Evolutionary conservation across 2,888 invertebrate species (phyloP), one percentile per base, ranked within the genome.

Genomic region (Strigamia maritima): DNA sequence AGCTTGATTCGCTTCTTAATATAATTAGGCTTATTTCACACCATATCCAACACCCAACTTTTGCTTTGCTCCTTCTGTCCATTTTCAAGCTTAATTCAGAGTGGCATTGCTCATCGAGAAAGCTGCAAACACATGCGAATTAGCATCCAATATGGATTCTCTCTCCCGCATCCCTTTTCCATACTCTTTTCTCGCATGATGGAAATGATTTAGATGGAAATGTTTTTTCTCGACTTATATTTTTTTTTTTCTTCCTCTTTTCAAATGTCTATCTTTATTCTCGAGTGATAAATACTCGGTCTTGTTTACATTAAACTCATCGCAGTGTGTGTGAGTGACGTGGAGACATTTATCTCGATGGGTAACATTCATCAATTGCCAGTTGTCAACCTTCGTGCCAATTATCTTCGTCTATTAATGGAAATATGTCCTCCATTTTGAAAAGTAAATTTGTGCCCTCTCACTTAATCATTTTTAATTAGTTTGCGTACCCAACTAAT

Each of bases 391-490:
- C 28, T 70, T 70, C 26, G 1, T 28, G 70, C 28, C 70, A 70
- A 70, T 70, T 70, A 70, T 70, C 70, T 70, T 8, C 54, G 22
- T 7, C 70, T 70, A 70, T 70, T 70, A 70, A 70, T 70, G 70
- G 70, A 70, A 70, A 70, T 70, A 70, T 70, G 70, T 70, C 70
- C 70, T 70, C 70, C 70, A 70, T 70, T 28, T 70, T 70, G 70
- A 70, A 70, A 70, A 70, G 70, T 70, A 70, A 70, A 70, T 70
- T 70, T 28, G 70, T 70, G 70, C 70, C 70, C 70, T 70, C 70
- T 70, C 70, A 70, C 70, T 70, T 70, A 70, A 70, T 70, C 70
- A 70, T 70, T 70, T 70, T 70, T 70, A 70, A 70, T 70, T 70
- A 70, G 70, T 70, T 70, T 54, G 54, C 54, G 54, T 22, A 28